phyloP scores from a whole-genome alignment of 2,113 vertebrate genomes.

The Planiliza haematocheilus region DNA sequence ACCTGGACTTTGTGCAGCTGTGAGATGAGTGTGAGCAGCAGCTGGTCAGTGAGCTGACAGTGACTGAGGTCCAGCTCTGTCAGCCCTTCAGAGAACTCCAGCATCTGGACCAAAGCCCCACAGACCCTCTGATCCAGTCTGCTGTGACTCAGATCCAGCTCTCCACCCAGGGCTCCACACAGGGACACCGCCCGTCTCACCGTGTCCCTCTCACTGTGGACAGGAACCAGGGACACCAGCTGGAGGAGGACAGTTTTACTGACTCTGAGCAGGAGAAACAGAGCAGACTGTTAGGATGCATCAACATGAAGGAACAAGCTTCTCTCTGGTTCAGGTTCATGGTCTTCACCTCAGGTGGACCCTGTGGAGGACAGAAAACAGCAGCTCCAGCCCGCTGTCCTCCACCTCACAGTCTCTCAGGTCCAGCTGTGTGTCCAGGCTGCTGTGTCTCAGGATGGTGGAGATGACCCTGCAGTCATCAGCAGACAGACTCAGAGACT shows the following conservation, averaged over 20 bases:
- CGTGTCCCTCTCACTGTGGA: background rate
- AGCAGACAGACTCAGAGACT: conserved; percentile 6
- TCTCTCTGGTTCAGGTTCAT: conserved; percentile 1
- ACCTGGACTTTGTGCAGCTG: too few relatives aligned
- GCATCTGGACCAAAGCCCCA: conserved; percentile 16
- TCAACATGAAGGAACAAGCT: background rate
- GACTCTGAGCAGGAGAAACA: conserved; percentile 16
- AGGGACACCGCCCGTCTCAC: conserved; percentile 18
- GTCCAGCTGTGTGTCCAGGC: conserved; percentile 9
- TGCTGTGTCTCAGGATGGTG: conserved; percentile 10
- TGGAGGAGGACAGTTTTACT: conserved; percentile 33
- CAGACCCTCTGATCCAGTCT: conserved; percentile 26
- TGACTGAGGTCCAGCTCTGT: conserved; percentile 48
- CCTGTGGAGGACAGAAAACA: conserved; percentile 30
- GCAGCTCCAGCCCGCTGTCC: conserved; percentile 35
- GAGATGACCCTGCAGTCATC: conserved; percentile 22
- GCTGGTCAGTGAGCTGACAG: conserved; percentile 42
- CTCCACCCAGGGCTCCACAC: conserved; percentile 21
- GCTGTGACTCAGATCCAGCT: conserved; percentile 46
- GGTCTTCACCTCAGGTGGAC: conserved; percentile 8
- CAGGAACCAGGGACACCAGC: conserved; percentile 30
- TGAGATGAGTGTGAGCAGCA: conserved; percentile 5
- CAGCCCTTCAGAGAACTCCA: conserved; percentile 30
- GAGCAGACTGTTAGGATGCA: background rate
- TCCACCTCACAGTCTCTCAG: conserved; percentile 41